phyloP scores from a whole-genome alignment of 2,797 vertebrate species.

The Tympanoctomys barrerae region DNA sequence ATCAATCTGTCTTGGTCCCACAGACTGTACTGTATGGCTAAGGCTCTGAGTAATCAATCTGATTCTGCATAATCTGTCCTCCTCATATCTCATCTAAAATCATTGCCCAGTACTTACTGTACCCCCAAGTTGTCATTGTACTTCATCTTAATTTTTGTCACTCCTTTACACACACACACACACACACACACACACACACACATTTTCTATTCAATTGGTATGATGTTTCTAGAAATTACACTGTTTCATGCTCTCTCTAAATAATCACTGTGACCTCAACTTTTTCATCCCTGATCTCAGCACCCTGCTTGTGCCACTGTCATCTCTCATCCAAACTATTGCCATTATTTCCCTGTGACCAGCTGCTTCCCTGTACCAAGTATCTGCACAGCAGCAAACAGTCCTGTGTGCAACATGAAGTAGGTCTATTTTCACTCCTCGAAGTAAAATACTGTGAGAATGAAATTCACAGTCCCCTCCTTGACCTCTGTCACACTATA shows the following conservation, averaged over 20 bases:
- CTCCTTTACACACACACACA: background rate
- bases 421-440: background rate
- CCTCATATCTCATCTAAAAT: background rate
- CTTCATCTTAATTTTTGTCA: background rate
- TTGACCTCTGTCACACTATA: background rate
- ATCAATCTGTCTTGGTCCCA: background rate
- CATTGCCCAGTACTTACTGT: background rate
- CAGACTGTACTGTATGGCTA: accelerated
- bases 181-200: background rate
- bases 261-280: background rate
- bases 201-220: background rate
- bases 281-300: background rate
- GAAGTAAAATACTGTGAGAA: constrained; percentile 15
- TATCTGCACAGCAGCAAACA: background rate
- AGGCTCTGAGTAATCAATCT: too few species aligned
- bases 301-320: background rate
- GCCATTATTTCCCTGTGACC: background rate
- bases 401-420: background rate
- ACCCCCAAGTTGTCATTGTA: accelerated
- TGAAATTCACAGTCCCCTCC: background rate
- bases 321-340: background rate
- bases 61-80: background rate
- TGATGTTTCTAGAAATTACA: background rate
- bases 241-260: background rate
- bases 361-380: background rate